Percentiles rank a stretch among this genome's conserved stretches.
Conservation (phyloP, 1,140 invertebrate genomes). For the Tetramorium parvispinum region DNA sequence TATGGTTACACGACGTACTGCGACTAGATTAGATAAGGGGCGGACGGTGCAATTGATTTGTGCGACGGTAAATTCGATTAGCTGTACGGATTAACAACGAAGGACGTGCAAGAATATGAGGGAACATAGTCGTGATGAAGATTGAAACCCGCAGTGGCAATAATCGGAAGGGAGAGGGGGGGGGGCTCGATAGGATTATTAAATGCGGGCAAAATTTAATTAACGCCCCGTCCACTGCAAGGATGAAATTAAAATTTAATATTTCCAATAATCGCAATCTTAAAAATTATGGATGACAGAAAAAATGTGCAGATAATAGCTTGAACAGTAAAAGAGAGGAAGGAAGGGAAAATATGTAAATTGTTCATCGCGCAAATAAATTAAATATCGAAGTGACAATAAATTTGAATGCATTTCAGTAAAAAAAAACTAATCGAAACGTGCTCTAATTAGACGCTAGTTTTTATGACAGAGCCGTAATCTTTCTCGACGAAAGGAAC, state of each 20-base stretch:
- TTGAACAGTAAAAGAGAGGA: neutral
- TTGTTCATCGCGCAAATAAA: neutral
- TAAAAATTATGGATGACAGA: neutral
- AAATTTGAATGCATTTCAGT: neutral
- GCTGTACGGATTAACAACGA: slow-evolving; percentile 13
- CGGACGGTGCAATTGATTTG: slow-evolving; percentile 30
- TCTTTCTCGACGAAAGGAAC: neutral
- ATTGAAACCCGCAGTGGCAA: slow-evolving; percentile 1
- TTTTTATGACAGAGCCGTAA: neutral
- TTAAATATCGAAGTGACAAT: neutral
- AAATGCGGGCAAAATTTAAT: slow-evolving; percentile 40
- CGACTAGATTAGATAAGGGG: slow-evolving; percentile 14
- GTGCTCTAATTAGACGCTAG: neutral
- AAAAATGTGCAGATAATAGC: neutral
- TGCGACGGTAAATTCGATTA: slow-evolving; percentile 49
- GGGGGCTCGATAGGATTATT: slow-evolving; percentile 1
- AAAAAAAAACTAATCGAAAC: neutral
- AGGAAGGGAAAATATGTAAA: neutral
- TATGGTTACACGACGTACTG: neutral
- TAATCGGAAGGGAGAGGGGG: slow-evolving; percentile 7
- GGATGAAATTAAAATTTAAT: slow-evolving; percentile 35
- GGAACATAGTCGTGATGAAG: slow-evolving; percentile 6
- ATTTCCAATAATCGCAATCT: slow-evolving; percentile 10
- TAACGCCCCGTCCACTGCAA: neutral
- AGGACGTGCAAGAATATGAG: slow-evolving; percentile 28